These are phyloP conservation scores for Pseudochirops corinnae DNA, from an alignment of 2,797 vertebrate genomes.

Conservation along the genomic window DNA sequence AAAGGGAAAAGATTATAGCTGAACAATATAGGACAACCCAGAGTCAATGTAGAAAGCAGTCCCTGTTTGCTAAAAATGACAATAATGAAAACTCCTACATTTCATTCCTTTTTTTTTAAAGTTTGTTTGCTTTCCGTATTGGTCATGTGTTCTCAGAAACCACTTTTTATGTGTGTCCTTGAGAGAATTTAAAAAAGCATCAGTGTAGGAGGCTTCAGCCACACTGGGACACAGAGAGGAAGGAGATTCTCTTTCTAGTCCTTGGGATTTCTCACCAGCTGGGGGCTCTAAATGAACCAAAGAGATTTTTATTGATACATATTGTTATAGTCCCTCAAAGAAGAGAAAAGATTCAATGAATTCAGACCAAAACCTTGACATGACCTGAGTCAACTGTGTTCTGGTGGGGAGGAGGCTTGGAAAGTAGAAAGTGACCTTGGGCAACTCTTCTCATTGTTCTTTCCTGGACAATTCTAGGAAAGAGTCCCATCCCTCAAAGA, in stretches of 20 bases:
- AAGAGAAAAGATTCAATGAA: not conserved
- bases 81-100: not conserved
- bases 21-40: too few relatives aligned
- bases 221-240: not conserved
- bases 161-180: not conserved
- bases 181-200: not conserved
- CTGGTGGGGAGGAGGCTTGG: not conserved
- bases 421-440: not conserved
- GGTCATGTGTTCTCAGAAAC: not conserved
- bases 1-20: not conserved
- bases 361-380: not conserved
- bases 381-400: not conserved
- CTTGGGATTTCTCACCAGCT: not conserved
- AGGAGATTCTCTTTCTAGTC: not conserved
- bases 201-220: not conserved
- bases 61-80: not conserved
- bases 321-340: not conserved
- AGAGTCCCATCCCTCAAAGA: not conserved
- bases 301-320: not conserved
- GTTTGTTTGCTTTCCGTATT: not conserved
- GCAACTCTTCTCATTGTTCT: not conserved
- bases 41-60: not conserved
- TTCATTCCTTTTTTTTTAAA: not conserved
- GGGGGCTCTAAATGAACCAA: not conserved
- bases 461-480: not conserved